Base-by-base conservation (phyloP, 2,888 invertebrate genomes). In the Ischnus inquisitorius region DNA sequence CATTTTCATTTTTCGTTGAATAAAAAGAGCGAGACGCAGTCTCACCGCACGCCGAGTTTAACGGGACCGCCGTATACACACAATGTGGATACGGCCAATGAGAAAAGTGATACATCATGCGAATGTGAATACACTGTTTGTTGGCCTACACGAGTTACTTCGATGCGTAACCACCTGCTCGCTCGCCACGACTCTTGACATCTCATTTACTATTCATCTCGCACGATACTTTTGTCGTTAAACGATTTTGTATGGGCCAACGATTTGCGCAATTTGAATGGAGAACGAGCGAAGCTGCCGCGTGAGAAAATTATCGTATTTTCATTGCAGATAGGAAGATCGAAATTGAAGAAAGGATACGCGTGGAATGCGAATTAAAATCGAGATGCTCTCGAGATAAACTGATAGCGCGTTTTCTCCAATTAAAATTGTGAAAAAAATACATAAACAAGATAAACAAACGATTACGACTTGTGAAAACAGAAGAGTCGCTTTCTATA, bases 61-160 rank as follows among this genome's bases (percentile, higher is more conserved):
- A 78, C 79, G 76, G 82, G 78, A 86, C 34, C 34, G 34, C 82
- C 82, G 90, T 89, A 92, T 34, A 8, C 8, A 92, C 28, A 60
- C 28, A 60, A 60, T 60, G 28, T 91, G 88, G 90, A 86, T 82
- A 85, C 89, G 89, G 86, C 88, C 89, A 90, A 85, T 88, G 89
- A 88, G 90, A 92, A 92, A 92, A 92, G 91, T 91, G 91, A 91
- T 91, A 91, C 88, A 91, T 92, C 92, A 91, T 87, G 85, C 88
- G 88, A 87, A 86, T 89, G 87, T 34, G 34, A 34, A 85, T 87
- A 87, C 83, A 69, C 77, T 65, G 62, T 77, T 78, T 62, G 34
- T 71, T 69, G 65, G 69, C 57, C 74, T 75, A 75, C 81, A 75
- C 74, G 80, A 76, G 74, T 71, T 74, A 80, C 46, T 60, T 34